Base-by-base conservation (phyloP, 2,888 invertebrate species). In the Drosophila merina region DNA sequence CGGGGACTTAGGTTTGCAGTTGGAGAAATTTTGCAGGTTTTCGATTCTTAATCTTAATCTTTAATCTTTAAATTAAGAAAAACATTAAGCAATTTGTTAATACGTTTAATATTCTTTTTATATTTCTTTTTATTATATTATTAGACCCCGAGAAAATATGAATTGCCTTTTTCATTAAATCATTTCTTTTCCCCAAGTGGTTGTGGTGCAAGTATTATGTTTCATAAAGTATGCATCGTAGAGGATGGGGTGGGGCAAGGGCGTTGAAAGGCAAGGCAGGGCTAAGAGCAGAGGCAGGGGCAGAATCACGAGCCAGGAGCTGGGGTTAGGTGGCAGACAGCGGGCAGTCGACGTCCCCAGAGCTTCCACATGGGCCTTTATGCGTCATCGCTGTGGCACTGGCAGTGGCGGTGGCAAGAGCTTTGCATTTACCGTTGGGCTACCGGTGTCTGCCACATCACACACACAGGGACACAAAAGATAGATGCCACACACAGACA, bases 141-240 rank as follows among this genome's bases (percentile, higher is more conserved):
- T n/a, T n/a, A n/a, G n/a, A n/a, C n/a, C n/a, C n/a, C n/a, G n/a
- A n/a, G 20, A 20, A 20, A 20, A 20, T 20, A 20, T 20, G 20
- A 2, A 20, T 20, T 14, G 14, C 14, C 14, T 1, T 14, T 14
- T 14, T 1, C 14, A 44, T 20, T 44, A 10, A 20, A 20, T 25
- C 25, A 44, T 20, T 20, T 44, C 9, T 38, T 44, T 44, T 25
- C 0, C 44, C 14, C 25, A 10, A 10, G 44, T 25, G 44, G 44
- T 42, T 51, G 28, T 4, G 28, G 30, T 26, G 73, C 20, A 20
- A 20, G 86, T 78, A 71, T 80, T 80, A 66, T 75, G 69, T 84
- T 82, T 77, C 85, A 86, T 74, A 76, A 86, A 72, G 72, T 75
- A 75, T 86, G 84, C 73, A 74, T 45, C 14, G 14, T 14, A 14